Evolutionary conservation across 1,140 invertebrate species (phyloP), one percentile per base, ranked within the genome.

Genomic region (Trypoxylus dichotomus): DNA sequence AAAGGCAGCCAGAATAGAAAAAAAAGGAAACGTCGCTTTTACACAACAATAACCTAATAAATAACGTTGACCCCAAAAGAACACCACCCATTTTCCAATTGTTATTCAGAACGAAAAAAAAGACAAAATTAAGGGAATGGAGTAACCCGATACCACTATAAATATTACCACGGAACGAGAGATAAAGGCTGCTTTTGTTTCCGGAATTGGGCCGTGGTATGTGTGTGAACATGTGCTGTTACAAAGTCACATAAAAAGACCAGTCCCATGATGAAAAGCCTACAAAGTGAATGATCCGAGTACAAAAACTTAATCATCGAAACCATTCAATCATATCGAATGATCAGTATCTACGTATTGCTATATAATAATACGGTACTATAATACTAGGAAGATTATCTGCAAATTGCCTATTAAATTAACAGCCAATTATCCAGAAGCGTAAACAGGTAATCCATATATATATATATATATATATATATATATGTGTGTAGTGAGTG

Each of bases 11-110:
- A 27, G 60, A 68, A 11, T 7, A 63, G n/a, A 19, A 24, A 27
- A 68, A 27, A 27, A 60, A 19, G 6, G 11, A 29, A 13, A 29
- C 19, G 11, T 24, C 19, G 24, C 7, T 7, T 24, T 24, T 24
- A 63, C 60, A 68, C 60, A 68, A 68, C 60, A 68, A 68, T 68
- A 68, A 25, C 60, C 24, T 8, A 68, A 68, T 68, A 68, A 68
- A 68, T 68, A 68, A 68, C 15, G 24, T 68, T 68, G 60, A 68
- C 60, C 60, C 24, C 60, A 68, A 68, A 68, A 32, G 10, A 68
- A 27, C 60, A 68, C 60, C 21, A 68, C 60, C 24, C 60, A 68
- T 68, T 68, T 68, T 24, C 60, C 24, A 27, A 68, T 68, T 68
- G 60, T 68, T 24, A 68, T 68, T 68, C 60, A 68, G 60, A 27